A percentile compares a stretch with the other conserved stretches of the same genome.
phyloP scores from a whole-genome alignment of 2,888 invertebrate genomes.

The Drosophila borborema region DNA sequence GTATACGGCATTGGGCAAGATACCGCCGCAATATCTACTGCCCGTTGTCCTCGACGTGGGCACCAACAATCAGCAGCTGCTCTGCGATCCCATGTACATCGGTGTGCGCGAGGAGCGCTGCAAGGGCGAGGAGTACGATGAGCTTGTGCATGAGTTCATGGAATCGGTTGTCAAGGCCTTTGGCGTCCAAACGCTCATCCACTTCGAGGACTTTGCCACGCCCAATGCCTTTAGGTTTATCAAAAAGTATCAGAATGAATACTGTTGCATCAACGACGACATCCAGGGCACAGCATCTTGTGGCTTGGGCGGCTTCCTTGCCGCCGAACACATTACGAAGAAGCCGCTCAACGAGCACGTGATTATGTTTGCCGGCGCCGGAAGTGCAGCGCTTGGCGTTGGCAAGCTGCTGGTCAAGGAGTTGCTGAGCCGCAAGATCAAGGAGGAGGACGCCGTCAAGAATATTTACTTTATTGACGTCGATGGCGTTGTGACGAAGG shows the following conservation, averaged over 20 bases:
- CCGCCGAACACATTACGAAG: constrained; percentile 47
- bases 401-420: constrained; percentile 39
- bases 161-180: constrained; percentile 29
- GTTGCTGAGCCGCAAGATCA: constrained; percentile 21
- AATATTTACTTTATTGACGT: constrained; percentile 59
- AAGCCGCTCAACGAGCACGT: constrained; percentile 52
- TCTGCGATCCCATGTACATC: constrained; percentile 61
- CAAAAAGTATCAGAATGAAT: constrained; percentile 46
- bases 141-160: constrained; percentile 60
- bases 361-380: constrained; percentile 59
- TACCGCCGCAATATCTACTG: constrained; percentile 48
- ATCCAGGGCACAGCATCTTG: constrained; percentile 66
- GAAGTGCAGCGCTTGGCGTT: constrained; percentile 64
- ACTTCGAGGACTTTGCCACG: constrained; percentile 73
- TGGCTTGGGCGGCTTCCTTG: constrained; percentile 60
- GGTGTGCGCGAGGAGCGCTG: constrained; percentile 57
- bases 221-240: constrained; percentile 61
- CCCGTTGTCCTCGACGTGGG: constrained; percentile 61
- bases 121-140: constrained; percentile 61
- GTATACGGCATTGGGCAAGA: constrained; percentile 55
- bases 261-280: constrained; percentile 68
- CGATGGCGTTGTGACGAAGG: constrained; percentile 42
- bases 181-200: constrained; percentile 56
- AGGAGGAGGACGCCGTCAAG: constrained; percentile 1
- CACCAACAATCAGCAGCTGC: constrained; percentile 53